Evolutionary conservation across 2,113 vertebrate genomes (phyloP).

Genomic region (Nothobranchius furzeri): DNA sequence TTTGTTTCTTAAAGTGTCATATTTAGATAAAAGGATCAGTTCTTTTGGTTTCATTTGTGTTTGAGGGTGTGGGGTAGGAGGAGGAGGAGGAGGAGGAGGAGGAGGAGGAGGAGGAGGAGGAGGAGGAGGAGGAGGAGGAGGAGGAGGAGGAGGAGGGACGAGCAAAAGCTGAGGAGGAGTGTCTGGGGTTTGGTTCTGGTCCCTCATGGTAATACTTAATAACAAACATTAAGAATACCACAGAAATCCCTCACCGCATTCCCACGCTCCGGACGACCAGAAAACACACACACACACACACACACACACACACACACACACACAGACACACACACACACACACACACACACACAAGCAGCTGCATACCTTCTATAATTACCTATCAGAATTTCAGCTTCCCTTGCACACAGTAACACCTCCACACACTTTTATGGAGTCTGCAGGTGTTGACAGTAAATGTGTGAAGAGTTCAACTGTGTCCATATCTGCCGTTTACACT

Average conservation of each 20-base stretch:
- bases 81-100: slow-evolving; percentile 37
- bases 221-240: slow-evolving; percentile 87
- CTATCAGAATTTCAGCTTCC: not conserved
- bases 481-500: not conserved
- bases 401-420: slow-evolving; percentile 1
- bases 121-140: slow-evolving; percentile 24
- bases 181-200: slow-evolving; percentile 76
- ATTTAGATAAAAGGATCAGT: slow-evolving; percentile 40
- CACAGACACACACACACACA: slow-evolving; percentile 29
- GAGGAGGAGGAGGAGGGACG: slow-evolving; percentile 24
- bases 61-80: not conserved
- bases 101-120: slow-evolving; percentile 31
- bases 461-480: slow-evolving; percentile 20
- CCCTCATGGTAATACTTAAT: slow-evolving; percentile 84
- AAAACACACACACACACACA: slow-evolving; percentile 55
- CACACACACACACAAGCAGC: slow-evolving; percentile 28
- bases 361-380: slow-evolving; percentile 25
- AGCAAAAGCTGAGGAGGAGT: slow-evolving; percentile 52
- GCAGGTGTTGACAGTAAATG: not conserved
- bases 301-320: slow-evolving; percentile 44
- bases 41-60: slow-evolving; percentile 58
- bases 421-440: not conserved
- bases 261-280: slow-evolving; percentile 75
- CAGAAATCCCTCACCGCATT: slow-evolving; percentile 81
- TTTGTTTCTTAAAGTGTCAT: slow-evolving; percentile 27